Evolutionary conservation across 2,888 invertebrate genomes (phyloP), one percentile per base, ranked within the genome.

Genomic region (Diplolepis rosae): DNA sequence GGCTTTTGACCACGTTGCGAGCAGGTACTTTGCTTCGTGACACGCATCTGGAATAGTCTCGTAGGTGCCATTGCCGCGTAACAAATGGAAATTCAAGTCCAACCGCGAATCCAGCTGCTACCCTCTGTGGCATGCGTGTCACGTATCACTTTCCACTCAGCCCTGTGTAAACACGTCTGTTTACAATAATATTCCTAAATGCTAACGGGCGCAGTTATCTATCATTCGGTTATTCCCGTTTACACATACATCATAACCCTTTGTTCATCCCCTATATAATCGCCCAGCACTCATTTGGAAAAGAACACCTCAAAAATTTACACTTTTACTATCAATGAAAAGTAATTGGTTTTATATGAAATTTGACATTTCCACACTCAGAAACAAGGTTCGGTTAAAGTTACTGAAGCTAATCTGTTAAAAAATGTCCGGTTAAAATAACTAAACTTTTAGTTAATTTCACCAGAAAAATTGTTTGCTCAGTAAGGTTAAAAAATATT

Each of bases 141-240:
- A 85, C 85, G 86, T 86, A 86, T 87, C 85, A 85, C 85, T 87
- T 85, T 83, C 83, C 82, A 77, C 72, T 79, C 72, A 73, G 78
- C 81, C 79, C 79, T 83, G 78, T 81, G 84, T 86, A 87, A 87
- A 87, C 85, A 86, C 81, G 78, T 77, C 83, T 86, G 83, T 86
- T 86, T 85, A 85, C 82, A 82, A 85, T 87, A 86, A 85, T 84
- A 85, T 86, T 80, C 79, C 79, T 69, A 80, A 82, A 83, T 80
- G 82, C 82, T 85, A 85, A 84, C 84, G 82, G 83, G 80, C 56
- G 13, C n/a, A 24, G 56, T 61, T 61, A 61, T 39, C 35, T 61
- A 24, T 18, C 24, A 39, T 61, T 61, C 13, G 6, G 35, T 61
- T 39, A 61, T 61, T 61, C 39, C 13, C 35, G 13, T 61, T 61